These are phyloP conservation scores for Rosalia funebris DNA, from an alignment of 2,888 invertebrate genomes.

Conservation along the genomic window DNA sequence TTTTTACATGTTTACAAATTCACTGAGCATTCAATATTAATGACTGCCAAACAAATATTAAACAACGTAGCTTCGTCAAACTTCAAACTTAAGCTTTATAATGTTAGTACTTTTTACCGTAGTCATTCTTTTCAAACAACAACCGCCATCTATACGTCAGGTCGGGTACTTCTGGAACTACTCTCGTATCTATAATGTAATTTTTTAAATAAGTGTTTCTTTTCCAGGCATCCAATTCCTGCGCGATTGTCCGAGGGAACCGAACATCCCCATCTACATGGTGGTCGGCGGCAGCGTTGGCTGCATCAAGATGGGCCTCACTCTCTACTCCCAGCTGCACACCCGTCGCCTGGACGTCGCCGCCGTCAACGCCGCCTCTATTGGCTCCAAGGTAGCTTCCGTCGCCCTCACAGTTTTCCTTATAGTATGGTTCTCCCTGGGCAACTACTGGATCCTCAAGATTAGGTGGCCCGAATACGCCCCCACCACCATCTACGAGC, in stretches of 20 bases:
- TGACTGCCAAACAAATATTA: no score
- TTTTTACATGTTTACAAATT: no score
- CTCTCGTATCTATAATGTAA: no score
- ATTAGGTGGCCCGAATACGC: constrained; percentile 82
- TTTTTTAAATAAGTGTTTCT: no score
- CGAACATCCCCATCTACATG: constrained; percentile 83
- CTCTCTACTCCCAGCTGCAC: constrained; percentile 74
- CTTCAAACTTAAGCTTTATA: no score
- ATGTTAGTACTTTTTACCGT: no score
- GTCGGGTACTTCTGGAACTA: no score
- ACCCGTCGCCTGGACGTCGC: constrained; percentile 64
- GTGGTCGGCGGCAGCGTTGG: constrained; percentile 85
- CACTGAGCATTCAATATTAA: no score
- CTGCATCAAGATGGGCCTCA: constrained; percentile 75
- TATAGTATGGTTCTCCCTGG: constrained; percentile 79
- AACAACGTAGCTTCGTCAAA: no score
- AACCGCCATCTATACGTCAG: no score
- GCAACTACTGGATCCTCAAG: constrained; percentile 81
- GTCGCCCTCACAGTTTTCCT: constrained; percentile 75
- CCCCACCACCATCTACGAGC: constrained; percentile 74
- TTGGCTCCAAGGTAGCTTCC: constrained; percentile 73
- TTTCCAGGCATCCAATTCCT: constrained; percentile 81
- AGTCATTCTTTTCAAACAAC: no score
- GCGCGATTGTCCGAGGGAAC: constrained; percentile 81
- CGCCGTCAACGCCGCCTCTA: constrained; percentile 66